Evolutionary conservation across 2,113 vertebrate species (phyloP).

Genomic region (Chaetops frenatus): DNA sequence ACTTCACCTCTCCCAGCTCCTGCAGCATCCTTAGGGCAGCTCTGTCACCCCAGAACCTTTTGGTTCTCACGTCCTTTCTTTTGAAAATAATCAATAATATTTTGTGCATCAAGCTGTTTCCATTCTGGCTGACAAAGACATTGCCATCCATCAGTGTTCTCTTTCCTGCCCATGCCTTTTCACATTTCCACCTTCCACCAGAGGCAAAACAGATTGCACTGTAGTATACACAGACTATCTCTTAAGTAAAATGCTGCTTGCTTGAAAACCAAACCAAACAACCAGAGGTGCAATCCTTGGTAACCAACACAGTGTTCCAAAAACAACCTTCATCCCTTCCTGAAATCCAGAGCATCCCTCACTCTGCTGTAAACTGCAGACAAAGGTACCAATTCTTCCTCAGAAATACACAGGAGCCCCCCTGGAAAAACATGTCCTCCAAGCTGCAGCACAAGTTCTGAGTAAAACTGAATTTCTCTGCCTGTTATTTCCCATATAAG

Average conservation of each 20-base stretch:
- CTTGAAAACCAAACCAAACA: not conserved
- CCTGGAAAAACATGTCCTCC: not conserved
- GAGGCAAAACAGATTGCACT: not conserved
- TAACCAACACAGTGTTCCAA: not conserved
- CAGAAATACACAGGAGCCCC: not conserved
- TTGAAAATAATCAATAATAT: not conserved
- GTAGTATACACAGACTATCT: not conserved
- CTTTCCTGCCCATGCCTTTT: not conserved
- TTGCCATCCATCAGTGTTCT: not conserved
- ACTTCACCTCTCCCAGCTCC: not conserved
- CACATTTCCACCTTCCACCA: not conserved
- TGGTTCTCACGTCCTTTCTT: not conserved
- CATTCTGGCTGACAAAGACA: not conserved
- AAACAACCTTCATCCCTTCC: not conserved
- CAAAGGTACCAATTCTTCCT: not conserved
- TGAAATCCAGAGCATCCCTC: not conserved
- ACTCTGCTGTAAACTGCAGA: not conserved
- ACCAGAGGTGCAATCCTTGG: not conserved
- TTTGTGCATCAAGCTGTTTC: not conserved
- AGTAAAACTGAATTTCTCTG: not conserved
- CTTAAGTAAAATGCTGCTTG: not conserved
- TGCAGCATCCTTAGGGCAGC: not conserved
- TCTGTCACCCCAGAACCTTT: not conserved
- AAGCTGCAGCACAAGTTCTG: not conserved
- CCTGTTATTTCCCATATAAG: not conserved